phyloP scores from a whole-genome alignment of 2,888 invertebrate genomes.

The Formica aserva region DNA sequence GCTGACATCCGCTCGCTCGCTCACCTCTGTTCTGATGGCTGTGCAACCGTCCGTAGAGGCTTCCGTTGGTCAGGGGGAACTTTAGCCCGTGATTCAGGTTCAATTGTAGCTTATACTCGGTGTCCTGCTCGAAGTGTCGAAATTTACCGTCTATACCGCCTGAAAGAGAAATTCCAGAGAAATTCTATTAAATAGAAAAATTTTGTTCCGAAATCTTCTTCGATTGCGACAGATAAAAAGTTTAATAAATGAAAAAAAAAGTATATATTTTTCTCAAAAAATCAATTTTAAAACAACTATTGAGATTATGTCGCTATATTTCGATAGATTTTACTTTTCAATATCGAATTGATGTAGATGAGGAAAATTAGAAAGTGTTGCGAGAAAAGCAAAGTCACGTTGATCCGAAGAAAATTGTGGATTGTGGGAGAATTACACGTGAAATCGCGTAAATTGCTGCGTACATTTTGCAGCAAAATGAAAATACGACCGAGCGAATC shows the following conservation, averaged over 20 bases:
- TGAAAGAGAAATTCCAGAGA: constrained; percentile 74
- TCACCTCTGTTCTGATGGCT: constrained; percentile 84
- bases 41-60: constrained; percentile 87
- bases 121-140: constrained; percentile 86
- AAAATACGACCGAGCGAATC: constrained; percentile 11
- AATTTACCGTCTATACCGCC: constrained; percentile 88
- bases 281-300: background rate
- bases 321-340: background rate
- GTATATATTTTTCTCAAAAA: background rate
- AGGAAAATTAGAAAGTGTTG: background rate
- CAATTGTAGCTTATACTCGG: constrained; percentile 84
- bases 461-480: constrained; percentile 6
- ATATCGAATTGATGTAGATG: constrained; percentile 11
- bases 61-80: constrained; percentile 88
- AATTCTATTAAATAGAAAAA: constrained; percentile 22
- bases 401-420: background rate
- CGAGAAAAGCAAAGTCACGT: background rate
- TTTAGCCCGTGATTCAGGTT: constrained; percentile 86
- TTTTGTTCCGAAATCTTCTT: background rate
- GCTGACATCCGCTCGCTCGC: constrained; percentile 42
- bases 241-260: background rate
- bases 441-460: constrained; percentile 14
- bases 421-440: background rate
- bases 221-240: background rate
- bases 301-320: background rate